phyloP scores from a whole-genome alignment of 2,113 vertebrate genomes.

The Neogobius melanostomus region DNA sequence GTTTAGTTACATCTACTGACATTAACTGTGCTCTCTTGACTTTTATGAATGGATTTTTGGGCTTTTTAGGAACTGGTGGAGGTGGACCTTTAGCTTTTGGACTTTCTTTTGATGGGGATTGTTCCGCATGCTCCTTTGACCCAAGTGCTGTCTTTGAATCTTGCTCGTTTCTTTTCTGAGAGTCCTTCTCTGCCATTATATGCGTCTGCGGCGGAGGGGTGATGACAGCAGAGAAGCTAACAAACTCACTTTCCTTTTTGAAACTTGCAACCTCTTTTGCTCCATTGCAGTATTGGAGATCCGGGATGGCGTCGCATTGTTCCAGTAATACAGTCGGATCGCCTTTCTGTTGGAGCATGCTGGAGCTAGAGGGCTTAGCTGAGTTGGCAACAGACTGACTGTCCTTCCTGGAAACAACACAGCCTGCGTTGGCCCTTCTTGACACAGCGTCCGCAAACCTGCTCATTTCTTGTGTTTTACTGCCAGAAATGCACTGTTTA shows the following conservation, averaged over 20 bases:
- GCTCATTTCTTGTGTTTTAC: constrained; percentile 20
- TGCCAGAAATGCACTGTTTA: background rate
- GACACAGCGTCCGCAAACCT: constrained; percentile 50
- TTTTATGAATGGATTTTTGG: constrained; percentile 72
- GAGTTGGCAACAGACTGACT: constrained; percentile 9
- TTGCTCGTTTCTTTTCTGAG: constrained; percentile 4
- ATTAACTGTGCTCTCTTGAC: constrained; percentile 55
- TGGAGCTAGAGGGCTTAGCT: background rate
- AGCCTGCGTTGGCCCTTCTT: constrained; percentile 30
- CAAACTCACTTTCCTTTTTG: constrained; percentile 53
- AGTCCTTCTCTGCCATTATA: constrained; percentile 41
- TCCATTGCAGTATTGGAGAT: constrained; percentile 23
- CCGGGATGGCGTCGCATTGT: constrained; percentile 29
- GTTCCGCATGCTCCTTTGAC: background rate
- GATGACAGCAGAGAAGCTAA: constrained; percentile 59
- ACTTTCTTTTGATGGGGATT: constrained; percentile 34
- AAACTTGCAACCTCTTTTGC: constrained; percentile 28
- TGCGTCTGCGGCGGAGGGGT: constrained; percentile 52
- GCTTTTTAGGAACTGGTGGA: constrained; percentile 76
- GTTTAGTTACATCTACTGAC: constrained; percentile 57
- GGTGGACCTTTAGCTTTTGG: constrained; percentile 71
- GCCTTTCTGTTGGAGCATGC: constrained; percentile 24
- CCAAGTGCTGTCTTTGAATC: constrained; percentile 22
- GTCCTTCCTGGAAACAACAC: constrained; percentile 9
- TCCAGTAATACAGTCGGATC: constrained; percentile 23